phyloP scores from a whole-genome alignment of 2,113 vertebrate species.

The Seriola rivoliana region DNA sequence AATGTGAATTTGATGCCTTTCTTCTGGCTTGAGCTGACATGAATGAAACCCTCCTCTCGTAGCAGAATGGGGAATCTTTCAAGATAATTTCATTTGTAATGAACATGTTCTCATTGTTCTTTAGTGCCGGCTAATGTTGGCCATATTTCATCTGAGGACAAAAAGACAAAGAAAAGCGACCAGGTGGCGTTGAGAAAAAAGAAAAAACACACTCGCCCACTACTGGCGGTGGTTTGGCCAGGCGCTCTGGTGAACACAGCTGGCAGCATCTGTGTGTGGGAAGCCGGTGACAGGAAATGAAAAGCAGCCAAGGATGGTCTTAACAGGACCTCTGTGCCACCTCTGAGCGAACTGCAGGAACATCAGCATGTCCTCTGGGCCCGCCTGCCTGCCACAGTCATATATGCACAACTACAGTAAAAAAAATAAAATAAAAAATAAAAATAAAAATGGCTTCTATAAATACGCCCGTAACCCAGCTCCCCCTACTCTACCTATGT shows the following conservation, averaged over 20 bases:
- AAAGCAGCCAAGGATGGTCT: slow-evolving; percentile 35
- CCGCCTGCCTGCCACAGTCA: slow-evolving; percentile 4
- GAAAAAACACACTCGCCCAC: neutral
- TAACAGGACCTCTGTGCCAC: slow-evolving; percentile 26
- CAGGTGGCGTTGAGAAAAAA: neutral
- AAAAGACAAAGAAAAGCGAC: neutral
- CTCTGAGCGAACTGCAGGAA: neutral
- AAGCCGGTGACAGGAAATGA: slow-evolving; percentile 39
- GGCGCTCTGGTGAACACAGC: neutral
- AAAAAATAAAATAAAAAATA: too few relatives aligned
- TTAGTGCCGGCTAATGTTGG: slow-evolving; percentile 27
- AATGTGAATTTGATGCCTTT: slow-evolving; percentile 27
- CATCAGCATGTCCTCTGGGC: slow-evolving; percentile 44
- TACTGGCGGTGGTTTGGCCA: slow-evolving; percentile 4
- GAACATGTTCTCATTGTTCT: slow-evolving; percentile 39
- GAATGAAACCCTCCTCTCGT: slow-evolving; percentile 3
- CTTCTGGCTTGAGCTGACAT: slow-evolving; percentile 5
- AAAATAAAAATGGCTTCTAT: slow-evolving; percentile 11
- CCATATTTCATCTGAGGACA: slow-evolving; percentile 39
- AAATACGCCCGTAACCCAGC: slow-evolving; percentile 38
- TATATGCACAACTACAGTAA: slow-evolving; percentile 31
- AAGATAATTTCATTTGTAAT: slow-evolving; percentile 35
- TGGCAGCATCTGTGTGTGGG: slow-evolving; percentile 34
- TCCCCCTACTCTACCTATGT: slow-evolving; percentile 18
- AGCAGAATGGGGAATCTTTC: slow-evolving; percentile 8